These are phyloP conservation scores for Celastrina argiolus DNA, from an alignment of 2,888 invertebrate genomes.

Conservation along the genomic window DNA sequence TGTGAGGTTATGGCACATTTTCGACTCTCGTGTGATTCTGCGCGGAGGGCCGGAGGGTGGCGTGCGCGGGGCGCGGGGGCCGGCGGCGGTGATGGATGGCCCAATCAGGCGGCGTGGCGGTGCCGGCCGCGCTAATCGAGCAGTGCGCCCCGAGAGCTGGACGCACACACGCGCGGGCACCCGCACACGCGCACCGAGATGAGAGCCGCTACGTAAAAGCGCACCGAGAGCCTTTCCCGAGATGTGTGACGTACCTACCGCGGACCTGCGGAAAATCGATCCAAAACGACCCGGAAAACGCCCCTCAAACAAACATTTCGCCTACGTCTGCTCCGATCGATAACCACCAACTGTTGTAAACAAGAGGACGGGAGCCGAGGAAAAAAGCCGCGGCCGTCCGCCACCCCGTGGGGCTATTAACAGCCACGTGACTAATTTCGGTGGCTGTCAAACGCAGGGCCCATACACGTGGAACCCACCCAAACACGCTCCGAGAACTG, in stretches of 20 bases:
- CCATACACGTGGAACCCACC: slow-evolving; percentile 54
- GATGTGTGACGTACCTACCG: slow-evolving; percentile 40
- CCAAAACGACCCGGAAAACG: slow-evolving; percentile 61
- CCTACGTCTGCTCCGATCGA: slow-evolving; percentile 66
- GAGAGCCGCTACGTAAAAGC: slow-evolving; percentile 54
- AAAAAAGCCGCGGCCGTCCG: slow-evolving; percentile 58
- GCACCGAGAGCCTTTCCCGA: slow-evolving; percentile 55
- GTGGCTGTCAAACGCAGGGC: slow-evolving; percentile 70
- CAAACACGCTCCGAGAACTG: slow-evolving; percentile 26
- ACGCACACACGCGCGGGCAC: slow-evolving; percentile 54
- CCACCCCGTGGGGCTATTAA: slow-evolving; percentile 66
- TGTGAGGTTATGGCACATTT: slow-evolving; percentile 42
- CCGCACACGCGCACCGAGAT: slow-evolving; percentile 25
- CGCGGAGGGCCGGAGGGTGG: slow-evolving; percentile 40
- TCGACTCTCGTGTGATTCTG: slow-evolving; percentile 34
- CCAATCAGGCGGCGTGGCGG: slow-evolving; percentile 75
- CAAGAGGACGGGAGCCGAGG: slow-evolving; percentile 61
- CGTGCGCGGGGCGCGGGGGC: slow-evolving; percentile 56
- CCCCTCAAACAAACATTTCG: slow-evolving; percentile 47
- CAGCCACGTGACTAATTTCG: slow-evolving; percentile 76
- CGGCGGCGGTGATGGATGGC: slow-evolving; percentile 77
- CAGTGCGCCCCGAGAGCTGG: slow-evolving; percentile 64
- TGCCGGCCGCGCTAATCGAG: slow-evolving; percentile 72
- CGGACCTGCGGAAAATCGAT: slow-evolving; percentile 59
- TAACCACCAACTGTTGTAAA: slow-evolving; percentile 74